Percentiles rank a stretch among this genome's conserved stretches.
These are phyloP conservation scores for Centruroides vittatus DNA, from an alignment of 1,140 invertebrate genomes.

Conservation along the genomic window DNA sequence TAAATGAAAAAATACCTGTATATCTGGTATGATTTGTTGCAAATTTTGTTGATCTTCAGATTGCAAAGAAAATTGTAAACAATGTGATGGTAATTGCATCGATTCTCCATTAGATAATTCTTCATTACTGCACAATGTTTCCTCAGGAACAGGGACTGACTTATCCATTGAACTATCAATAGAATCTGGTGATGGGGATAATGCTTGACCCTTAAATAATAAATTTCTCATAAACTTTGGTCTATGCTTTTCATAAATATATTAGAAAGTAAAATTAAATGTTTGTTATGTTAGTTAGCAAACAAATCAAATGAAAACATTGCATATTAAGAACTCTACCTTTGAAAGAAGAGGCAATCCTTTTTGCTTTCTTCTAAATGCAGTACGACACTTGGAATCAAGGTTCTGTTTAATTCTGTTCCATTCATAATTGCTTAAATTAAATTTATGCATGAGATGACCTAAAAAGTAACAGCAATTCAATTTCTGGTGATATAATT, in stretches of 20 bases:
- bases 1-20: no score
- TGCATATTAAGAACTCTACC: neutral
- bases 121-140: neutral
- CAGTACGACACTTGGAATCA: conserved; percentile 35
- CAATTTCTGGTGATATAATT: no score
- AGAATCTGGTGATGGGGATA: neutral
- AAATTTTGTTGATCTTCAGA: no score
- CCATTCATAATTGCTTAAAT: conserved; percentile 31
- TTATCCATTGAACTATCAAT: neutral
- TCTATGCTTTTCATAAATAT: no score
- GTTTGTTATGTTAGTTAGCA: no score
- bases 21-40: no score
- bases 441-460: conserved; percentile 32
- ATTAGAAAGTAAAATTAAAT: no score
- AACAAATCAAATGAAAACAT: no score
- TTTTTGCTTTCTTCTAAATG: conserved; percentile 28
- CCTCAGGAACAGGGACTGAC: neutral
- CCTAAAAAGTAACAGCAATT: conserved; percentile 19
- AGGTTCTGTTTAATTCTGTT: conserved; percentile 34
- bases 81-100: neutral
- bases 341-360: conserved; percentile 22
- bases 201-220: neutral
- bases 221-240: no score
- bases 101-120: neutral
- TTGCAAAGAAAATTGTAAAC: neutral